Evolutionary conservation across 2,888 invertebrate species (phyloP).

Genomic region (Bimastos eiseni): DNA sequence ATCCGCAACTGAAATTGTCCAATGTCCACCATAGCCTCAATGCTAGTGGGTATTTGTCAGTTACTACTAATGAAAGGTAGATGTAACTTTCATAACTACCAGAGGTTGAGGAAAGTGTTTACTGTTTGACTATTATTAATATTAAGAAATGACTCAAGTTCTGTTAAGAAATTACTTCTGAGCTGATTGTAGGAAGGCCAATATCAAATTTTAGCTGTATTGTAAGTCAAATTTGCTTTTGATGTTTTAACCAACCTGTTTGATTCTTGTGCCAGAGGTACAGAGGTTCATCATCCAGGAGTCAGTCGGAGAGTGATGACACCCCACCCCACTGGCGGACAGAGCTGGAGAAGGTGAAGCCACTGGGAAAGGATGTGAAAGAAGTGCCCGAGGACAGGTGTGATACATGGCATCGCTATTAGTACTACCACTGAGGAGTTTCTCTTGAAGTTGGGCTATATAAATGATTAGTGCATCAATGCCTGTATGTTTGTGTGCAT

Average conservation of each 20-base stretch:
- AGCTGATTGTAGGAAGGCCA: background rate
- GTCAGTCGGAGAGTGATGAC: constrained; percentile 16
- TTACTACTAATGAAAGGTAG: no score
- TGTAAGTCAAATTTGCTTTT: background rate
- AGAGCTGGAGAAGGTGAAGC: background rate
- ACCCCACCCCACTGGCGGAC: constrained; percentile 16
- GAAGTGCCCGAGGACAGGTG: background rate
- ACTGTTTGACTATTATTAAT: no score
- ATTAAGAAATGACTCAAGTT: no score
- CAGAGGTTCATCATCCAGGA: background rate
- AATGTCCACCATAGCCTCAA: no score
- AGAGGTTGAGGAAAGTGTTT: no score
- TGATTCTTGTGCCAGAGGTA: constrained; percentile 10
- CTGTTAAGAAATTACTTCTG: no score
- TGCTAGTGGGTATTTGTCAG: no score
- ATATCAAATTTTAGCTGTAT: no score
- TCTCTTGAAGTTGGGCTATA: no score
- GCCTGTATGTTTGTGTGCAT: background rate
- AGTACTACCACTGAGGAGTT: no score
- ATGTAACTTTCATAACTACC: no score
- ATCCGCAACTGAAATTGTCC: no score
- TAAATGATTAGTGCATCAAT: background rate
- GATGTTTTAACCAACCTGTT: background rate
- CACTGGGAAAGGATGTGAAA: background rate
- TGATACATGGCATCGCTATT: background rate